phyloP scores from a whole-genome alignment of 2,888 invertebrate species.

The Allolobophora icterica region DNA sequence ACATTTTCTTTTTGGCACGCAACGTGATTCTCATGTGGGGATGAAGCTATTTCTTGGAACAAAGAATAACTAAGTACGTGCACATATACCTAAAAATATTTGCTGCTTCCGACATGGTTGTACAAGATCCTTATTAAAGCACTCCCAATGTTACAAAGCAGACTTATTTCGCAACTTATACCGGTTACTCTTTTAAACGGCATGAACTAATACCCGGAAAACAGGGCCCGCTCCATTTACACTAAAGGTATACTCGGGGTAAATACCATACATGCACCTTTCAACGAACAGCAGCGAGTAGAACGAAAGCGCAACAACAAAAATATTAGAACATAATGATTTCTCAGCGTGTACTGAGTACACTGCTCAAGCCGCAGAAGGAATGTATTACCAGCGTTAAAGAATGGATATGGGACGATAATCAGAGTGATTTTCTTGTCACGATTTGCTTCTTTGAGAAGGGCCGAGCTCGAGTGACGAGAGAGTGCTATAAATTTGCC shows the following conservation, averaged over 20 bases:
- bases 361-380: no score
- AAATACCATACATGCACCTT: neutral
- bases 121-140: neutral
- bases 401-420: no score
- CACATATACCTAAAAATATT: constrained; percentile 18
- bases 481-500: no score
- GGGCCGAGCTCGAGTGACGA: no score
- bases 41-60: neutral
- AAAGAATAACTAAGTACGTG: neutral
- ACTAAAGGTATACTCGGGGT: neutral
- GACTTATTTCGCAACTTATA: neutral
- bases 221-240: neutral
- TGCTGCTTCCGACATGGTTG: neutral
- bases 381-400: no score
- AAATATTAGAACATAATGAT: no score
- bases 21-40: neutral
- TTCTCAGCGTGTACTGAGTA: no score
- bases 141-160: neutral
- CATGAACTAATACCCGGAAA: neutral
- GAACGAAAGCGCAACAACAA: no score
- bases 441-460: no score
- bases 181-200: neutral
- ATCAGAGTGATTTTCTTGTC: no score
- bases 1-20: neutral
- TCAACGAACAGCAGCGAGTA: neutral